These are phyloP conservation scores for Trachops cirrhosus DNA, from an alignment of 2,797 vertebrate genomes.

Conservation along the genomic window DNA sequence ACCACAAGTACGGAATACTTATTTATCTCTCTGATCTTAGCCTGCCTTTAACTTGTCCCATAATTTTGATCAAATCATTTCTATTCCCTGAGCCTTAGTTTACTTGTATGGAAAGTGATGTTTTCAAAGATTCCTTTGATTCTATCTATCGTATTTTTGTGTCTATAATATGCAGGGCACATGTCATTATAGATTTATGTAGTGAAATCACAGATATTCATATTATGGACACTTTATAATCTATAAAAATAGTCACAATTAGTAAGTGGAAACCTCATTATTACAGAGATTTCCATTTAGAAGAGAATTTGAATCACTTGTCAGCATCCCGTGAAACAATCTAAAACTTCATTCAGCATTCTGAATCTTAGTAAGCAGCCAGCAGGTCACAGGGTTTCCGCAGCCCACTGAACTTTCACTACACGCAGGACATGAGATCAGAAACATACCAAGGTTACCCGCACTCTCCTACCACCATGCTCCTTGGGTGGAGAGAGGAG, in stretches of 20 bases:
- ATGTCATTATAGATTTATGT: neutral
- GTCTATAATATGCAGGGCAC: neutral
- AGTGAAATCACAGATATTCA: slow-evolving; percentile 58
- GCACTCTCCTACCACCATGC: neutral
- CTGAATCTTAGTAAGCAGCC: slow-evolving; percentile 68
- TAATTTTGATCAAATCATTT: slow-evolving; percentile 27
- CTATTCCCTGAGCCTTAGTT: neutral
- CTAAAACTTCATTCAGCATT: slow-evolving; percentile 64
- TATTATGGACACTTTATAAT: slow-evolving; percentile 32
- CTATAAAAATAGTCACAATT: slow-evolving; percentile 57
- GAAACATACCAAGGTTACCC: neutral
- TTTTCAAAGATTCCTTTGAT: slow-evolving; percentile 38
- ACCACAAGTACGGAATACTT: neutral
- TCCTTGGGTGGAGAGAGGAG: neutral
- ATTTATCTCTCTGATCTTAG: neutral
- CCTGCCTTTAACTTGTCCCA: neutral
- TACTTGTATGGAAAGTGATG: neutral
- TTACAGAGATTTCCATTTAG: slow-evolving; percentile 68
- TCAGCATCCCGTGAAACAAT: slow-evolving; percentile 63
- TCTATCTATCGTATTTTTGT: neutral
- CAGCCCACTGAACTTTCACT: slow-evolving; percentile 72
- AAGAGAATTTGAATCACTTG: neutral
- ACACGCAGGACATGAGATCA: neutral
- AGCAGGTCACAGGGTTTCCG: slow-evolving; percentile 39
- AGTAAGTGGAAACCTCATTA: slow-evolving; percentile 75